These are phyloP conservation scores for Seira ritae DNA, from an alignment of 2,888 invertebrate genomes.

Conservation along the genomic window DNA sequence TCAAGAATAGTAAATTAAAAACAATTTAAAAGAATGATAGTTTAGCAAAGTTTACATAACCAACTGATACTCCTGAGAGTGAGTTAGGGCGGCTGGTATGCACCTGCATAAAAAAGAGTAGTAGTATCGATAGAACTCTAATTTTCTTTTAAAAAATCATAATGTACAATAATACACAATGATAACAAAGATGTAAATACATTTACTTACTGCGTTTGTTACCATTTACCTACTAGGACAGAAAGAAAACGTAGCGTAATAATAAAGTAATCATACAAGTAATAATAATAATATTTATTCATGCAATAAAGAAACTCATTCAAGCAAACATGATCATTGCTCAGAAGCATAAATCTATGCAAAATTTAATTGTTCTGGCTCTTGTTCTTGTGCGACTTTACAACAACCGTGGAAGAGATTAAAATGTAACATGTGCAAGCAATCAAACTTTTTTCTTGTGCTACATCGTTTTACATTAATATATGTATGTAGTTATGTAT, in stretches of 20 bases:
- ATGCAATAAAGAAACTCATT: constrained; percentile 45
- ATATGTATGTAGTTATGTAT: constrained; percentile 37
- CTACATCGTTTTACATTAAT: constrained; percentile 50
- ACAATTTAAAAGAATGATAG: background rate
- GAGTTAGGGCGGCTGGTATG: constrained; percentile 1
- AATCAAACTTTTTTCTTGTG: constrained; percentile 50
- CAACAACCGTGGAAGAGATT: constrained; percentile 67
- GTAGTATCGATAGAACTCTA: background rate
- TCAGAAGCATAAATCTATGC: constrained; percentile 1
- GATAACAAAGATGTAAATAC: constrained; percentile 7
- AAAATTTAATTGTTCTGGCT: constrained; percentile 10
- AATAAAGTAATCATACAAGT: constrained; percentile 31
- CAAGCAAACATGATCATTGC: constrained; percentile 2
- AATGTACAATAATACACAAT: constrained; percentile 1
- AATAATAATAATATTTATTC: constrained; percentile 24
- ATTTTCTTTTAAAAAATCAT: background rate
- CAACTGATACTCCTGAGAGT: background rate
- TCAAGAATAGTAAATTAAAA: constrained; percentile 1
- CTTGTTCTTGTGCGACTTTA: constrained; percentile 53
- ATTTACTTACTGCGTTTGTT: background rate
- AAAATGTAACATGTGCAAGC: constrained; percentile 55
- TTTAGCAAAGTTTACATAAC: background rate
- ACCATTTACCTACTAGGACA: background rate
- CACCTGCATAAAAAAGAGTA: background rate
- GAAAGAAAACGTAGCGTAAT: background rate